These are phyloP conservation scores for Drosophila testacea DNA, from an alignment of 2,888 invertebrate genomes.

Conservation along the genomic window DNA sequence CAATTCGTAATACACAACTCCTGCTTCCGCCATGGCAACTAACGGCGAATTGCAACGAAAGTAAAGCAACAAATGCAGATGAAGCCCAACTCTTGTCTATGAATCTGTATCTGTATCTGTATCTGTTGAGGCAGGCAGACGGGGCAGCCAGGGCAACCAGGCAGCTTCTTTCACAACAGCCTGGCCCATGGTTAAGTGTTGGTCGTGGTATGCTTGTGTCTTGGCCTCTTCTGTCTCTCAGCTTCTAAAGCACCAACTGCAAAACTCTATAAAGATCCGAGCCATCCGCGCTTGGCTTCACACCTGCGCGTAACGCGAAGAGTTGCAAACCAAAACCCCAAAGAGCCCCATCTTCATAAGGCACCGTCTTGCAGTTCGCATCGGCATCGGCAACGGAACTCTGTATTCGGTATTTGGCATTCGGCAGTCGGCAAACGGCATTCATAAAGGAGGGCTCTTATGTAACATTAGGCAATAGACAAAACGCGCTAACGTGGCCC, in stretches of 20 bases:
- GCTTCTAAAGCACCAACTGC: constrained; percentile 38
- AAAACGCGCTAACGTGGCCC: constrained; percentile 17
- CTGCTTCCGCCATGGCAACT: constrained; percentile 62
- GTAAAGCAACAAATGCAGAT: constrained; percentile 58
- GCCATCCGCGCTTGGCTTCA: constrained; percentile 83
- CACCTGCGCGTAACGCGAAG: constrained; percentile 78
- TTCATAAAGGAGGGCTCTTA: constrained; percentile 65
- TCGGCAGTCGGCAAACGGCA: constrained; percentile 44
- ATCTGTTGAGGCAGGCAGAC: constrained; percentile 8
- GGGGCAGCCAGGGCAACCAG: too few relatives aligned
- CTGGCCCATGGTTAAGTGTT: constrained; percentile 32
- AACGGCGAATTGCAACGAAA: constrained; percentile 65
- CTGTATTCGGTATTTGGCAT: constrained; percentile 33
- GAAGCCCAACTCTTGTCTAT: constrained; percentile 19
- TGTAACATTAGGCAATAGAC: constrained; percentile 70
- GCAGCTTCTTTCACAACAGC: constrained; percentile 49
- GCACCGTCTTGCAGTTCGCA: constrained; percentile 9
- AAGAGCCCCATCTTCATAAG: constrained; percentile 15
- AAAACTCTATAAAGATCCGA: constrained; percentile 82
- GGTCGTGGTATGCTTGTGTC: background rate
- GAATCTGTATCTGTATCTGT: background rate
- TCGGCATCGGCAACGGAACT: constrained; percentile 27
- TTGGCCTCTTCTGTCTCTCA: constrained; percentile 32
- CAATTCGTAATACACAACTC: constrained; percentile 13
- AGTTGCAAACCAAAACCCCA: constrained; percentile 61